Percentiles rank a stretch among this genome's conserved stretches.
Evolutionary conservation across 2,888 invertebrate genomes (phyloP).

Genomic region (Lutraria lutraria): DNA sequence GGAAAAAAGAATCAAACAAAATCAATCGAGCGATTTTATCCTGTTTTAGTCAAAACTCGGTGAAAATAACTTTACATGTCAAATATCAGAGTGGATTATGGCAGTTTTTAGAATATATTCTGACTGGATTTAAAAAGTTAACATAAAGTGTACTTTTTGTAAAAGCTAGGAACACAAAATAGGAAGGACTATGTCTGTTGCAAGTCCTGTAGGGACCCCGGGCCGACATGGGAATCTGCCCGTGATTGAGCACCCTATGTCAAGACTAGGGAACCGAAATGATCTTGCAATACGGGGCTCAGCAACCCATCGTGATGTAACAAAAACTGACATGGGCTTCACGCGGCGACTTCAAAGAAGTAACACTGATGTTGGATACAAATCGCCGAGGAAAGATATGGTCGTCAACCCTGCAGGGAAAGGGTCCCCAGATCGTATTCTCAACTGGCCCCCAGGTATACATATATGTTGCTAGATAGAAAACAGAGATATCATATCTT

Average conservation of each 20-base stretch:
- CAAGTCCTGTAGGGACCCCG: conserved; percentile 59
- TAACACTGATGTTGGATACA: conserved; percentile 49
- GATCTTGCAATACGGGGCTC: conserved; percentile 73
- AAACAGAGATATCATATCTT: neutral
- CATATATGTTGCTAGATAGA: neutral
- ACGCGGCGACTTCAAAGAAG: conserved; percentile 47
- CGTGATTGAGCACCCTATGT: conserved; percentile 75
- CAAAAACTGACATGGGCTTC: conserved; percentile 32
- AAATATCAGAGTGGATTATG: neutral
- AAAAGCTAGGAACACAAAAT: conserved; percentile 1
- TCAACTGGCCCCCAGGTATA: conserved; percentile 77
- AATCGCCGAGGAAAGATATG: conserved; percentile 27
- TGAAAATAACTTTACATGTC: neutral
- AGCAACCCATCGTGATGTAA: conserved; percentile 51
- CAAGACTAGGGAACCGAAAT: conserved; percentile 67
- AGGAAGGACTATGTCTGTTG: conserved; percentile 55
- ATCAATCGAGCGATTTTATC: conserved; percentile 25
- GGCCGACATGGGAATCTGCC: conserved; percentile 70
- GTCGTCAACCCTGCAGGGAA: conserved; percentile 36
- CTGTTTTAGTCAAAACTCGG: neutral
- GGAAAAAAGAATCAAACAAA: neutral
- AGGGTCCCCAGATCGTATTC: conserved; percentile 70
- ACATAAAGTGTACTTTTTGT: neutral
- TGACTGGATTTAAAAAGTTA: neutral
- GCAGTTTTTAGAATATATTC: neutral